phyloP scores from a whole-genome alignment of 2,113 vertebrate species.

The Microcebus lehilahytsara region DNA sequence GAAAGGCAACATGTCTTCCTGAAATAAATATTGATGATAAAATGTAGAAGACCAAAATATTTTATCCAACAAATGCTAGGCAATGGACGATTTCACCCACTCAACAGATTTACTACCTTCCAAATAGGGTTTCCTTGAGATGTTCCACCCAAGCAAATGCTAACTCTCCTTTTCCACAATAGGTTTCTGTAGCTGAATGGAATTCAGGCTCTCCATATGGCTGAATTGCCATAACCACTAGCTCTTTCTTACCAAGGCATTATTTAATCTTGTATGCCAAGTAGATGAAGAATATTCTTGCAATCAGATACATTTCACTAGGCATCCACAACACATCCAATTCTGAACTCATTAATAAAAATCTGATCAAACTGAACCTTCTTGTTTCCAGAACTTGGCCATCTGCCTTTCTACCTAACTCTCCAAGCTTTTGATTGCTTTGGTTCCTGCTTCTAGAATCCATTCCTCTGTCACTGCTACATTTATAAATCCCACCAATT shows the following conservation, averaged over 20 bases:
- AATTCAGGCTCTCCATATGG: not conserved
- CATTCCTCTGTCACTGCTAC: not conserved
- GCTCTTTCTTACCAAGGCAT: not conserved
- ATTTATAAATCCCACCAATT: not conserved
- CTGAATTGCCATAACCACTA: not conserved
- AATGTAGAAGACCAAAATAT: not conserved
- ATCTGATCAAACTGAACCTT: not conserved
- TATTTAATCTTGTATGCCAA: slow-evolving; percentile 22
- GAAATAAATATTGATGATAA: not conserved
- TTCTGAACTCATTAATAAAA: not conserved
- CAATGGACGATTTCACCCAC: not conserved
- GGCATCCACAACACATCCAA: not conserved
- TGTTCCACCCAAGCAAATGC: not conserved
- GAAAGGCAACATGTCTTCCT: not conserved
- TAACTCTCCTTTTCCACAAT: not conserved
- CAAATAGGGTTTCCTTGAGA: not conserved
- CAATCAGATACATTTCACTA: not conserved
- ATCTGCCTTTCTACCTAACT: not conserved
- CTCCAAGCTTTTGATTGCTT: not conserved
- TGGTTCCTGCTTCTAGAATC: not conserved
- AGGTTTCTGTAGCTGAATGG: not conserved
- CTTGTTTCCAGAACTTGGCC: not conserved
- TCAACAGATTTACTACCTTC: not conserved
- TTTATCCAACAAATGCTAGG: not conserved
- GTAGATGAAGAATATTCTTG: not conserved